Base-by-base conservation (phyloP, 2,797 vertebrate species). In the Tamandua tetradactyla region DNA sequence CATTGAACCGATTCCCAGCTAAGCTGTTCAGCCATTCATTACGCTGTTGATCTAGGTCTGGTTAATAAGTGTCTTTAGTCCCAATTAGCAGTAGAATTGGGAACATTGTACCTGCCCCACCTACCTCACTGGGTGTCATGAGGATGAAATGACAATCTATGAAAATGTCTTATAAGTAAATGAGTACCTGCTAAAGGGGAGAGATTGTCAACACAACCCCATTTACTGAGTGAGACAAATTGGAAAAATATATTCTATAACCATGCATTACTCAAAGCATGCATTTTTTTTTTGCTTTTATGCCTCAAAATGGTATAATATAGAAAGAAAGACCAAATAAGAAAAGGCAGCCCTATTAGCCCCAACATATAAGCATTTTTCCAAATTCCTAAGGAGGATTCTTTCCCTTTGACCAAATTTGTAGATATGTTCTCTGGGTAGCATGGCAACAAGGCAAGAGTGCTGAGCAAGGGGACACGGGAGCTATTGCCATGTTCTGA, bases 221-320 rank as follows among this genome's bases (percentile, higher is more conserved):
- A 25, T 30, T 14, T 78, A 25, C 40, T 42, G 22, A 52, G 47
- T 12, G 83, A n/a, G 64, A 81, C 32, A 32, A 55, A 20, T 68
- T n/a, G 57, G n/a, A 75, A 66, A 25, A 52, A 5, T 20, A 11
- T 25, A 32, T 75, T 17, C 2, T 20, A 18, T 66, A 88, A n/a
- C 62, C 17, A 27, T 0, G 32, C 37, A 49, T 74, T 42, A 42
- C 35, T 42, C n/a, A 64, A 22, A 10, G 2, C 14, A 7, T 23
- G 13, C 20, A 7, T 66, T 94, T 87, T 55, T 85, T 66, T 94
- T 87, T 55, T 85, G 35, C 30, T 81, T 78, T 61, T 49, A 68
- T 66, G 44, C 49, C 20, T 76, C 42, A 11, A 32, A 11, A 4
- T 69, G 32, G 18, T 42, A 44, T 66, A 85, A 49, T 35, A 44